Base-by-base conservation (phyloP, 2,113 vertebrate genomes). In the Petaurus breviceps region DNA sequence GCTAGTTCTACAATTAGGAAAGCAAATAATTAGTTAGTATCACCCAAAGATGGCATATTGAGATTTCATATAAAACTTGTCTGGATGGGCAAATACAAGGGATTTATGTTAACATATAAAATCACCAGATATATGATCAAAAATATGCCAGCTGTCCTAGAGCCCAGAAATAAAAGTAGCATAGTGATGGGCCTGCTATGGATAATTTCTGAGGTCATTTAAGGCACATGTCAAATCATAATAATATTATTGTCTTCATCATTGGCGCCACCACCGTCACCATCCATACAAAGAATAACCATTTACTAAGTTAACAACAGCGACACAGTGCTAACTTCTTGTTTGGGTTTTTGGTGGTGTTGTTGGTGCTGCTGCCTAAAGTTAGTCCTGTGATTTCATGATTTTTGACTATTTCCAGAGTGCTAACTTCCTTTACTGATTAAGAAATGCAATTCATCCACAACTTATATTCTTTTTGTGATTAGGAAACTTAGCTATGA, bases 31-130 rank as follows among this genome's bases (percentile, higher is more conserved):
- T 49, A 92, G 51, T 93, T 10, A 46, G 22, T 19, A 50, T 6
- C 77, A 95, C 25, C 51, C 90, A 91, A 96, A 96, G 47, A 51
- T 37, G 50, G 51, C 53, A 91, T 19, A 51, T 37, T 90, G 47
- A 94, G 26, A 68, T 91, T 28, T 10, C n/a, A 90, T 11, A 43
- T 43, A 90, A 14, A 43, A 93, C 0, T 0, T 52, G 8, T 14
- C 77, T 93, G 9, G 54, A 55, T 11, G 37, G 90, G 24, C 22
- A 96, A 90, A 90, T 68, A 23, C 2, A 54, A 93, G 37, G 47
- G 8, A 90, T 92, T 94, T 95, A 61, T 84, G 94, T 93, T 23
- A 92, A 14, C n/a, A 90, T 84, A 3, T 68, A 94, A 92, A 94
- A 95, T 95, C 31, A 92, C 84, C 10, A 90, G 91, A 95, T 26